phyloP scores from a whole-genome alignment of 2,888 invertebrate genomes.

The Heliothis peltigera region DNA sequence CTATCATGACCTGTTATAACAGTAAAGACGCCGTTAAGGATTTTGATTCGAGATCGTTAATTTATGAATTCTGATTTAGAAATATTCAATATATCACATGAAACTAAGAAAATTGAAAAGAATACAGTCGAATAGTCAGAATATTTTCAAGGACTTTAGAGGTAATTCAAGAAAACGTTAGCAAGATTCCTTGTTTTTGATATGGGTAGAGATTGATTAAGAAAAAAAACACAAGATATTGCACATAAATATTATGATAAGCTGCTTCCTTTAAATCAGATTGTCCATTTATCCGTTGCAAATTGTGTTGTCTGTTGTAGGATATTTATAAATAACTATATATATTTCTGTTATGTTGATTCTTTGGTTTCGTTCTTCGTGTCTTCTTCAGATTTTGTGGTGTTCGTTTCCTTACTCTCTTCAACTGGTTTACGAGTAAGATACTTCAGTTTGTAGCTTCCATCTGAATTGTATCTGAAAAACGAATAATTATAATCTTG shows the following conservation, averaged over 20 bases:
- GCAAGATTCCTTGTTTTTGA: too few species aligned
- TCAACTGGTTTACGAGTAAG: conserved; percentile 77
- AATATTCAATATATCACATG: too few species aligned
- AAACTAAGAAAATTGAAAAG: too few species aligned
- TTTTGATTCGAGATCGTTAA: too few species aligned
- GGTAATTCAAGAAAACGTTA: too few species aligned
- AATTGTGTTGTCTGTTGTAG: background rate
- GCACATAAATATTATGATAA: conserved; percentile 24
- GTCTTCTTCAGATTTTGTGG: conserved; percentile 44
- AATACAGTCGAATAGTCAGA: too few species aligned
- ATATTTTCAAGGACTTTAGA: too few species aligned
- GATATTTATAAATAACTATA: background rate
- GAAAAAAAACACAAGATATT: background rate
- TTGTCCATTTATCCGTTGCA: background rate
- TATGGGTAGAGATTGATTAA: background rate
- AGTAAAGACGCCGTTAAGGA: too few species aligned
- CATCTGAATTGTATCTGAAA: conserved; percentile 89
- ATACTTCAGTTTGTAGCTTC: conserved; percentile 90
- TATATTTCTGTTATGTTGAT: conserved; percentile 3
- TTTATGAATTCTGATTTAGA: too few species aligned
- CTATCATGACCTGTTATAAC: background rate
- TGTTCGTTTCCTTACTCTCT: conserved; percentile 34
- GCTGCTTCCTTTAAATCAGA: conserved; percentile 41
- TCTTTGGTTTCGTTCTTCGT: conserved; percentile 40
- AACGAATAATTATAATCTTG: too few species aligned